Conservation (phyloP, 2,113 vertebrate species). For the Reinhardtius hippoglossoides region DNA sequence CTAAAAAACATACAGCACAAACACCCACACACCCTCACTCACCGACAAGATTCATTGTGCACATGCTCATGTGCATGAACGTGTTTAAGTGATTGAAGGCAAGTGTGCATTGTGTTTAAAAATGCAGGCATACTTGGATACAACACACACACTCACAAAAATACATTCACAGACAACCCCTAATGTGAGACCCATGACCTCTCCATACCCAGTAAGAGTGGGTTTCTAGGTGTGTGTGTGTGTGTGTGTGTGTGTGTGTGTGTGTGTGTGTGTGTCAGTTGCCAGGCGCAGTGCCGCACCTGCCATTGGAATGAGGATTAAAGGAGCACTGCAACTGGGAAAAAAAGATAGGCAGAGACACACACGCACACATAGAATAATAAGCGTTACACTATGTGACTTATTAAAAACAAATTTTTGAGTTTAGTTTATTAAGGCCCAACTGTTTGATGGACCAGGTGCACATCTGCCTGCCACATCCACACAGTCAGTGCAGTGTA, state of each 20-base stretch:
- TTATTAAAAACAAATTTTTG: neutral
- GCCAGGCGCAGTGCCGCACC: slow-evolving; percentile 43
- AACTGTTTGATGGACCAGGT: neutral
- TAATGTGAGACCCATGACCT: slow-evolving; percentile 65
- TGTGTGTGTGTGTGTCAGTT: slow-evolving; percentile 42
- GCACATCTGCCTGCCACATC: neutral
- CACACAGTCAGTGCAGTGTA: neutral
- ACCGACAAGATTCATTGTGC: slow-evolving; percentile 25
- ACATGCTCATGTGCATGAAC: slow-evolving; percentile 12
- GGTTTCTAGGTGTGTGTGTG: slow-evolving; percentile 13
- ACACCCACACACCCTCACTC: slow-evolving; percentile 5
- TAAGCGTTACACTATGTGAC: neutral
- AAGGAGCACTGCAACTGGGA: neutral
- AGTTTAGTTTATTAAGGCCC: neutral
- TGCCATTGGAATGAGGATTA: slow-evolving; percentile 58
- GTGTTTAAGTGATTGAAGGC: slow-evolving; percentile 17
- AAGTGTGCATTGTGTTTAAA: slow-evolving; percentile 36
- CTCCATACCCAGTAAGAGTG: slow-evolving; percentile 22
- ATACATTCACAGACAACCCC: slow-evolving; percentile 33
- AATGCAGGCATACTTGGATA: neutral
- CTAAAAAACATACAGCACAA: slow-evolving; percentile 28
- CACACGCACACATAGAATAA: neutral
- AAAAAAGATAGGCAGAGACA: slow-evolving; percentile 2
- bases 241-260: slow-evolving; percentile 19
- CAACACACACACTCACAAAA: neutral